Conservation (phyloP, 2,888 invertebrate genomes). For the Entomobrya multifasciata region DNA sequence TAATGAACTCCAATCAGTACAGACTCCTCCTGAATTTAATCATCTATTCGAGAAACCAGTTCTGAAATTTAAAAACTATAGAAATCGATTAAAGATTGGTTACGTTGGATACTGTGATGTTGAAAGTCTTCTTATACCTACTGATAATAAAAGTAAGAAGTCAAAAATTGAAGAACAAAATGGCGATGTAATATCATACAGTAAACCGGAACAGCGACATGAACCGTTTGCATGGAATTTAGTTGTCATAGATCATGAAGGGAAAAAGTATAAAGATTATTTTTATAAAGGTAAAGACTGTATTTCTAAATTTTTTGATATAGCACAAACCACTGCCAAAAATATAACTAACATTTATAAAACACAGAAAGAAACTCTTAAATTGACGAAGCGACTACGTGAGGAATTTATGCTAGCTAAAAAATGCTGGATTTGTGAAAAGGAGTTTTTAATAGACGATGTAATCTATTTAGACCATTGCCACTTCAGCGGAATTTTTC, state of each 20-base stretch:
- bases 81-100: conserved; percentile 12
- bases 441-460: background rate
- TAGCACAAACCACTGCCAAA: background rate
- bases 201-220: background rate
- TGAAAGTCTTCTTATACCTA: conserved; percentile 18
- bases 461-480: conserved; percentile 37
- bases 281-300: conserved; percentile 35
- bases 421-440: conserved; percentile 25
- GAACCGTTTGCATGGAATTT: background rate
- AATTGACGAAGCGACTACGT: background rate
- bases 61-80: conserved; percentile 20
- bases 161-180: conserved; percentile 7
- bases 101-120: conserved; percentile 39
- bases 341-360: conserved; percentile 5
- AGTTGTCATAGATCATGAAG: conserved; percentile 7
- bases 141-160: background rate
- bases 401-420: background rate
- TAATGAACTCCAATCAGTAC: background rate
- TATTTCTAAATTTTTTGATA: conserved; percentile 6
- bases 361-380: background rate
- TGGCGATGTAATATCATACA: background rate
- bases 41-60: background rate
- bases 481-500: conserved; percentile 14
- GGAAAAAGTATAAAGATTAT: conserved; percentile 34
- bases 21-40: background rate